Evolutionary conservation across 2,797 vertebrate species (phyloP).

Genomic region (Sorex maritimensis): DNA sequence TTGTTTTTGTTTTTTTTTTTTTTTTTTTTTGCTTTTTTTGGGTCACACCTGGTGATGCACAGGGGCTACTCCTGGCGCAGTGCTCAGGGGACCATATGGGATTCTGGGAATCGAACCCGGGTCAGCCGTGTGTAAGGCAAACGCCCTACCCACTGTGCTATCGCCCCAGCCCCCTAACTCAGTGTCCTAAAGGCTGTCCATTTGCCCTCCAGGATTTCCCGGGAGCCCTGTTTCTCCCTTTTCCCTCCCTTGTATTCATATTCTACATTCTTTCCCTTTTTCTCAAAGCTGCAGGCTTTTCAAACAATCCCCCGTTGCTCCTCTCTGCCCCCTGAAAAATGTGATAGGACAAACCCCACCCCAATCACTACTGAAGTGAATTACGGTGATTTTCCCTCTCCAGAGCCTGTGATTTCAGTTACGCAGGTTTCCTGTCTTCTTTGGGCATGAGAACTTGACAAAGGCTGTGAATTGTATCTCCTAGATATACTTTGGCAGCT

Average conservation of each 20-base stretch:
- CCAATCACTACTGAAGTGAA: neutral
- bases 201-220: neutral
- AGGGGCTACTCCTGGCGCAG: too few species aligned
- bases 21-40: too few species aligned
- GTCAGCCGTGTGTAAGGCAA: too few species aligned
- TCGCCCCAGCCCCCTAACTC: too few species aligned
- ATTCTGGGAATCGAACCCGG: too few species aligned
- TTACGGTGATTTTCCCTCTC: neutral
- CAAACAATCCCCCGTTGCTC: neutral
- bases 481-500: neutral
- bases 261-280: slow-evolving; percentile 2
- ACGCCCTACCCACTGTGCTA: too few species aligned
- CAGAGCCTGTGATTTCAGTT: neutral
- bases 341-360: neutral
- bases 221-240: neutral
- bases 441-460: neutral
- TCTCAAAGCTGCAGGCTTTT: neutral
- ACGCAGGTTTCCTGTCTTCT: slow-evolving; percentile 26
- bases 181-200: neutral
- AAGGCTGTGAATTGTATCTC: neutral
- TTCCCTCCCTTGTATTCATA: neutral
- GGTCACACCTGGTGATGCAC: too few species aligned
- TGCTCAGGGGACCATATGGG: too few species aligned
- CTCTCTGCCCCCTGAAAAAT: neutral
- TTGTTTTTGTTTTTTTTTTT: too few species aligned